A percentile compares a stretch with the other conserved stretches of the same genome.
Conservation (phyloP, 2,797 vertebrate species). For the Liasis olivaceus region DNA sequence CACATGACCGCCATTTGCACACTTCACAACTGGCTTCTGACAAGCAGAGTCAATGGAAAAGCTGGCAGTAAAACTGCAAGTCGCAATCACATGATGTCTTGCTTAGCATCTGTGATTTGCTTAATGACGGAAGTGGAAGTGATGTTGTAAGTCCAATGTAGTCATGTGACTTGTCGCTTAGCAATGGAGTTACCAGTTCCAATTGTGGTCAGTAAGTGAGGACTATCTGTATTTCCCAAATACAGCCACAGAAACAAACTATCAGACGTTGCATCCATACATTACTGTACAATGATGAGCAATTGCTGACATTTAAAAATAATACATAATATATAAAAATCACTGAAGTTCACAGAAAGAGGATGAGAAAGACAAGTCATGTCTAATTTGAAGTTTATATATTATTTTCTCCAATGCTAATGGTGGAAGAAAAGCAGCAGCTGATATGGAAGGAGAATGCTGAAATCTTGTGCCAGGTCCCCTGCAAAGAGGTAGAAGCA, state of each 20-base stretch:
- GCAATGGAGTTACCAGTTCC: too few species aligned
- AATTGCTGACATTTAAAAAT: neutral
- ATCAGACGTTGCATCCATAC: neutral
- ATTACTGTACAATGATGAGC: neutral
- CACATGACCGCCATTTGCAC: too few species aligned
- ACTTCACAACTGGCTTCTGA: too few species aligned
- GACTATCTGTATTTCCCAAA: neutral
- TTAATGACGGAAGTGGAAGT: too few species aligned
- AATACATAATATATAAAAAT: neutral
- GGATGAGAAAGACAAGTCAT: neutral
- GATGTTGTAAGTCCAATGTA: too few species aligned
- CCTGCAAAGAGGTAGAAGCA: neutral
- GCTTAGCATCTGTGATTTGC: too few species aligned
- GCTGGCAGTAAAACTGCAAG: too few species aligned
- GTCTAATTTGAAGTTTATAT: neutral
- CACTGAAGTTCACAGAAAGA: neutral
- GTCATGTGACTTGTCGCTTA: too few species aligned
- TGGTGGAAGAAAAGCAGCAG: neutral
- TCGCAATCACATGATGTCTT: too few species aligned
- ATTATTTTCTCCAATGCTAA: neutral
- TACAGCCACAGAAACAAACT: neutral
- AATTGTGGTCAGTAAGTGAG: too few species aligned
- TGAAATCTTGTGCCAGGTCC: neutral
- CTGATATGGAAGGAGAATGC: neutral
- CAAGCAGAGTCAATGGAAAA: too few species aligned